These are phyloP conservation scores for Laticauda colubrina DNA, from an alignment of 2,113 vertebrate species.

Conservation along the genomic window DNA sequence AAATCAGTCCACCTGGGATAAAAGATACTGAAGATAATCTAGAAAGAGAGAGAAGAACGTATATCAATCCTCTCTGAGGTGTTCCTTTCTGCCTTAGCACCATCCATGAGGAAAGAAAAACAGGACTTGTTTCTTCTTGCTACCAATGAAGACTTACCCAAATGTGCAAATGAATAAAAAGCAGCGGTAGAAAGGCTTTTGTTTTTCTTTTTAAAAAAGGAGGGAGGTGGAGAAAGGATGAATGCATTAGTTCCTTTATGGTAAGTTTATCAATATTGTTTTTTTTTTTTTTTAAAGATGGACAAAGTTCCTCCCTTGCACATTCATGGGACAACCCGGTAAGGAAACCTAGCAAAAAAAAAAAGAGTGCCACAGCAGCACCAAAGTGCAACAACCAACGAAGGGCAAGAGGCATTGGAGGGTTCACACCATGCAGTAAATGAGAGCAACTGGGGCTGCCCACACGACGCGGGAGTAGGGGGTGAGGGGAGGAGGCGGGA, in stretches of 20 bases:
- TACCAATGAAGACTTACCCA: slow-evolving; percentile 45
- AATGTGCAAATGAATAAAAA: slow-evolving; percentile 6
- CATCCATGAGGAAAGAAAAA: slow-evolving; percentile 17
- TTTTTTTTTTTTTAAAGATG: slow-evolving; percentile 41
- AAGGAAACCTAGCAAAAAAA: slow-evolving; percentile 55
- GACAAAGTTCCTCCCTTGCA: slow-evolving; percentile 49
- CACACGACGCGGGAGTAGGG: slow-evolving; percentile 42
- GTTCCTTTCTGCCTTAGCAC: slow-evolving; percentile 10
- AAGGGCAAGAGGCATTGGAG: slow-evolving; percentile 73
- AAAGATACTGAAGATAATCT: neutral
- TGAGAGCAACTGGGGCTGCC: slow-evolving; percentile 63
- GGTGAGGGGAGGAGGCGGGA: neutral
- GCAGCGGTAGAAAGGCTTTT: neutral
- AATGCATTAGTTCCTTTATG: slow-evolving; percentile 17
- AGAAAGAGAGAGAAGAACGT: slow-evolving; percentile 14
- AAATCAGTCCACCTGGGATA: neutral
- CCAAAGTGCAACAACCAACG: slow-evolving; percentile 81
- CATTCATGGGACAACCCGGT: slow-evolving; percentile 52
- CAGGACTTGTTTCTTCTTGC: slow-evolving; percentile 33
- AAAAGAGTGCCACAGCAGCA: slow-evolving; percentile 71
- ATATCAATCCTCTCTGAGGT: neutral
- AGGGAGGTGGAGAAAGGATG: slow-evolving; percentile 8
- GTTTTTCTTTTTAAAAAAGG: neutral
- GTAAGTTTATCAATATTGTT: slow-evolving; percentile 19
- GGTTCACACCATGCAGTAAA: slow-evolving; percentile 87